phyloP scores from a whole-genome alignment of 2,888 invertebrate species.

The Calephelis perditalis region DNA sequence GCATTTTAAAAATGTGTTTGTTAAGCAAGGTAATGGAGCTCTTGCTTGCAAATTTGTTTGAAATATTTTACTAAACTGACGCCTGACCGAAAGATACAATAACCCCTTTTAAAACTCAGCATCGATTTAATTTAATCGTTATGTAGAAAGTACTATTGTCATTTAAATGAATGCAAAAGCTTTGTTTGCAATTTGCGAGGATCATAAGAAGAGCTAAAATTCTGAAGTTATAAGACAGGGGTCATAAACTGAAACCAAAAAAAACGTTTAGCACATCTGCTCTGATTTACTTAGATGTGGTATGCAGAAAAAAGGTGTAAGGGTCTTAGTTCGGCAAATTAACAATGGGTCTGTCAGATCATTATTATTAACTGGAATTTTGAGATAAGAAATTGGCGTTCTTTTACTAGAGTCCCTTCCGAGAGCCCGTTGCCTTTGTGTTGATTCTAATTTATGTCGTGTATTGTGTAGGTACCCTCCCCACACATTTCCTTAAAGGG shows the following conservation, averaged over 20 bases:
- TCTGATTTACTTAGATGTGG: constrained; percentile 52
- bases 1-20: no score
- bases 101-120: not conserved
- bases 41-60: no score
- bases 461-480: constrained; percentile 70
- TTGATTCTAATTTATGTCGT: constrained; percentile 76
- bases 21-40: no score
- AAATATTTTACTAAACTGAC: no score
- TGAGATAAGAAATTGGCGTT: constrained; percentile 75
- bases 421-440: constrained; percentile 69
- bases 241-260: constrained; percentile 45
- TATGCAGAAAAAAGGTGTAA: constrained; percentile 46
- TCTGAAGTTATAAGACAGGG: constrained; percentile 50
- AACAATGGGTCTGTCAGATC: constrained; percentile 58
- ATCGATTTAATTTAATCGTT: constrained; percentile 10
- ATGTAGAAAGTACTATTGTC: not conserved
- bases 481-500: constrained; percentile 70
- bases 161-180: not conserved
- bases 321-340: constrained; percentile 52
- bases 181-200: constrained; percentile 30
- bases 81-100: not conserved
- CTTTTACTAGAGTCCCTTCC: constrained; percentile 71
- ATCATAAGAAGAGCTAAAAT: constrained; percentile 45
- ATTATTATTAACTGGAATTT: constrained; percentile 65
- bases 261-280: constrained; percentile 61